Conservation (phyloP, 2,797 vertebrate genomes). For the Heliangelus exortis region DNA sequence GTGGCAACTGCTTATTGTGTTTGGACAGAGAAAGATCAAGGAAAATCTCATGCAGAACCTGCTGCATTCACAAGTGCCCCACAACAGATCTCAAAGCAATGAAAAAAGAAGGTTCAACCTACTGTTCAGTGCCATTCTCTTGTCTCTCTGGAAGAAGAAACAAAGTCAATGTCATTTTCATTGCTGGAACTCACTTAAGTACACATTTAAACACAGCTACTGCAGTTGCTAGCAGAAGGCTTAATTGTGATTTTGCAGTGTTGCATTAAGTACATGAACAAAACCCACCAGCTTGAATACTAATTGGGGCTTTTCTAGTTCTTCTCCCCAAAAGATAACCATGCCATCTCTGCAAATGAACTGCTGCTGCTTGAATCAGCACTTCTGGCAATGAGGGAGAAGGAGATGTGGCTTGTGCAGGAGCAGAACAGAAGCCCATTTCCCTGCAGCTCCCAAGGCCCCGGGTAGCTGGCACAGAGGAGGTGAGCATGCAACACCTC, state of each 20-base stretch:
- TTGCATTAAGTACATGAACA: background rate
- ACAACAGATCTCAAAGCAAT: background rate
- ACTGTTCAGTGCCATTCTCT: slow-evolving; percentile 79
- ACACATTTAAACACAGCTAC: background rate
- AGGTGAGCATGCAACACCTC: background rate
- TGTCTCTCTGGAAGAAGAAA: slow-evolving; percentile 70
- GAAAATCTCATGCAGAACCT: background rate
- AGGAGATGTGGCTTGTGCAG: background rate
- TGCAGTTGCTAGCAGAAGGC: background rate
- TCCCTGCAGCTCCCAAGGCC: background rate
- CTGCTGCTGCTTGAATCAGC: accelerated
- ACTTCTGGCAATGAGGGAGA: background rate
- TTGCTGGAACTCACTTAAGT: background rate
- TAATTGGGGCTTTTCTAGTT: background rate
- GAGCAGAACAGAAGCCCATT: background rate
- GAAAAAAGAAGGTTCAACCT: slow-evolving; percentile 47
- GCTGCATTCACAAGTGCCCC: background rate
- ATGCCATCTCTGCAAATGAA: background rate
- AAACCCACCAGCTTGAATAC: background rate
- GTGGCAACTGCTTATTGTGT: background rate
- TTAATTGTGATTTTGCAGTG: background rate
- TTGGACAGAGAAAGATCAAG: background rate
- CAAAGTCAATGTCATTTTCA: background rate
- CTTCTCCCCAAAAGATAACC: background rate
- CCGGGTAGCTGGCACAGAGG: background rate